phyloP scores from a whole-genome alignment of 1,140 invertebrate genomes.

The Camponotus vicinus region DNA sequence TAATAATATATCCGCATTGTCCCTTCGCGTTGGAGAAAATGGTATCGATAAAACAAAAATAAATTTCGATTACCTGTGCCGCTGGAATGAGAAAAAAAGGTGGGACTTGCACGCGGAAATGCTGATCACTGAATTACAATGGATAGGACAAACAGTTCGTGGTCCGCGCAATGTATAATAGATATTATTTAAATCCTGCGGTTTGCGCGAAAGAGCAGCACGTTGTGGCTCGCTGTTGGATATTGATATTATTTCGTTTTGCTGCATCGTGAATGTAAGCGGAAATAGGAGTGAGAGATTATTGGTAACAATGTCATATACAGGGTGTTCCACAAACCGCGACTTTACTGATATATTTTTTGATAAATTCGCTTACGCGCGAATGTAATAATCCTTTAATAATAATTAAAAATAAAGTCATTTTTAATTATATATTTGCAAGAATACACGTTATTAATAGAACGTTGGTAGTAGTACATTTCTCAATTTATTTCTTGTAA shows the following conservation, averaged over 20 bases:
- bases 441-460: too few relatives aligned
- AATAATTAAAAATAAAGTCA: slow-evolving; percentile 9
- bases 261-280: slow-evolving; percentile 3
- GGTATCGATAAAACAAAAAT: slow-evolving; percentile 51
- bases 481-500: not conserved
- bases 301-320: slow-evolving; percentile 5
- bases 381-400: not conserved
- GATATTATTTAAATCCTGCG: slow-evolving; percentile 83
- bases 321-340: not conserved
- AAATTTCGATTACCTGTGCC: slow-evolving; percentile 56
- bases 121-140: slow-evolving; percentile 52
- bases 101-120: slow-evolving; percentile 46
- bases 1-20: slow-evolving; percentile 45
- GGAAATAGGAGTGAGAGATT: slow-evolving; percentile 38
- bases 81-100: slow-evolving; percentile 29
- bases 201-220: slow-evolving; percentile 73
- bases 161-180: slow-evolving; percentile 75
- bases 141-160: slow-evolving; percentile 67
- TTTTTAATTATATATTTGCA: not conserved
- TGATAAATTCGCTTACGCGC: too few relatives aligned
- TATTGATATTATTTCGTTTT: slow-evolving; percentile 80
- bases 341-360: too few relatives aligned
- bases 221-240: slow-evolving; percentile 70
- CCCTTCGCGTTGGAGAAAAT: slow-evolving; percentile 21
- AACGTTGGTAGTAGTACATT: not conserved